These are phyloP conservation scores for Heliconius congener DNA, from an alignment of 1,140 invertebrate species.

Conservation along the genomic window DNA sequence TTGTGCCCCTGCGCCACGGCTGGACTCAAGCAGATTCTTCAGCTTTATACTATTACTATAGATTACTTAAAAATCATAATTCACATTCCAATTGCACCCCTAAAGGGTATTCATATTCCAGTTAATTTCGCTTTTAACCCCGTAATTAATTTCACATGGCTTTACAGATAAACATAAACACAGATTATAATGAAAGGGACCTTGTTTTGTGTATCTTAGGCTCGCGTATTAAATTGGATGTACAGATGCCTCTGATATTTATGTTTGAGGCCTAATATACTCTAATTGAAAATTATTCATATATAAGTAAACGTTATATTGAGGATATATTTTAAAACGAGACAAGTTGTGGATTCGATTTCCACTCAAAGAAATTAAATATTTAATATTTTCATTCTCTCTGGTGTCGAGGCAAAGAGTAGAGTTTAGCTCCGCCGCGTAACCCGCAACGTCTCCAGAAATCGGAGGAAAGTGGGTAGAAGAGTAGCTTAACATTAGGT, in stretches of 20 bases:
- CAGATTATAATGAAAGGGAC: constrained; percentile 50
- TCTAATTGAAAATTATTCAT: constrained; percentile 4
- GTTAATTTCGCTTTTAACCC: constrained; percentile 49
- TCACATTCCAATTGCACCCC: constrained; percentile 27
- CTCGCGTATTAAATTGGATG: constrained; percentile 36
- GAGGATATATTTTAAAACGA: too few relatives aligned
- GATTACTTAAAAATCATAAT: background rate
- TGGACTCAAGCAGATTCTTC: too few relatives aligned
- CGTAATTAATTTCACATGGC: constrained; percentile 56
- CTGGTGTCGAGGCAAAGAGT: too few relatives aligned
- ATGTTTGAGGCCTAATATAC: constrained; percentile 14
- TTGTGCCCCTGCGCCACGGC: too few relatives aligned
- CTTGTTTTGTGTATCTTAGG: constrained; percentile 42
- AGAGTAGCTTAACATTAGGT: too few relatives aligned
- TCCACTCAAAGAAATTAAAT: too few relatives aligned
- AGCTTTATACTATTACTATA: too few relatives aligned
- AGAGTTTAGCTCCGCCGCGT: too few relatives aligned
- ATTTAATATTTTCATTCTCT: too few relatives aligned
- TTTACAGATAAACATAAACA: constrained; percentile 53
- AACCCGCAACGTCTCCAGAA: too few relatives aligned
- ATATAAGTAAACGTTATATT: background rate
- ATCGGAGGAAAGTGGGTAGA: too few relatives aligned
- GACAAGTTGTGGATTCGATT: too few relatives aligned
- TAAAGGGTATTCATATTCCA: constrained; percentile 43
- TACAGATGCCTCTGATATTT: constrained; percentile 36